These are phyloP conservation scores for Notospermus geniculatus DNA, from an alignment of 1,140 invertebrate species.

Conservation along the genomic window DNA sequence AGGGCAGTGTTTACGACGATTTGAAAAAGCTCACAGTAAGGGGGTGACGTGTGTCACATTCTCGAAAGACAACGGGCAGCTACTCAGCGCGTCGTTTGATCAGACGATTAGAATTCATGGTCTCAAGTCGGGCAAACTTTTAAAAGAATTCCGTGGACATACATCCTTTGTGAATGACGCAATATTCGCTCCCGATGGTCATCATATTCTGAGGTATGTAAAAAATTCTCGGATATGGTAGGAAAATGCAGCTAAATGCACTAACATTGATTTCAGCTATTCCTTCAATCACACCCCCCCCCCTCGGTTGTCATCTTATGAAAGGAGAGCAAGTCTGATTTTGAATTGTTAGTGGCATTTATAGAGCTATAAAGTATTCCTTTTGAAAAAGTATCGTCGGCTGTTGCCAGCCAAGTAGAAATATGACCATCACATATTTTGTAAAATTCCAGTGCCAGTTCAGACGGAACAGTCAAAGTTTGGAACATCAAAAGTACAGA, in stretches of 20 bases:
- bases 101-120: slow-evolving; percentile 93
- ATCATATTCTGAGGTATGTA: slow-evolving; percentile 72
- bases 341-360: too few relatives aligned
- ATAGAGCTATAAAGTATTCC: too few relatives aligned
- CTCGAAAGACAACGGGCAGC: slow-evolving; percentile 94
- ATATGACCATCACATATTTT: background rate
- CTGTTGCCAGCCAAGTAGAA: background rate
- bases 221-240: background rate
- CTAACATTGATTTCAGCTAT: too few relatives aligned
- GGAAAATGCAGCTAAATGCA: too few relatives aligned
- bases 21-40: slow-evolving; percentile 94
- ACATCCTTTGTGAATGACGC: slow-evolving; percentile 97
- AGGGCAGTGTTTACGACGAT: slow-evolving; percentile 90
- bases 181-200: slow-evolving; percentile 88
- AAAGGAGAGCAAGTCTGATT: too few relatives aligned
- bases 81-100: slow-evolving; percentile 95
- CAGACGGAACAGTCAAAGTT: slow-evolving; percentile 95
- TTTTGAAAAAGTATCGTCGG: too few relatives aligned
- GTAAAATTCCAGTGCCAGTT: slow-evolving; percentile 68
- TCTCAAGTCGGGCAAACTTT: slow-evolving; percentile 94
- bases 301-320: too few relatives aligned
- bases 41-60: slow-evolving; percentile 97
- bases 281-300: too few relatives aligned
- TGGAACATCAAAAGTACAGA: slow-evolving; percentile 97
- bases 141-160: slow-evolving; percentile 98